phyloP scores from a whole-genome alignment of 2,888 invertebrate species.

The Folsomia manolachei region DNA sequence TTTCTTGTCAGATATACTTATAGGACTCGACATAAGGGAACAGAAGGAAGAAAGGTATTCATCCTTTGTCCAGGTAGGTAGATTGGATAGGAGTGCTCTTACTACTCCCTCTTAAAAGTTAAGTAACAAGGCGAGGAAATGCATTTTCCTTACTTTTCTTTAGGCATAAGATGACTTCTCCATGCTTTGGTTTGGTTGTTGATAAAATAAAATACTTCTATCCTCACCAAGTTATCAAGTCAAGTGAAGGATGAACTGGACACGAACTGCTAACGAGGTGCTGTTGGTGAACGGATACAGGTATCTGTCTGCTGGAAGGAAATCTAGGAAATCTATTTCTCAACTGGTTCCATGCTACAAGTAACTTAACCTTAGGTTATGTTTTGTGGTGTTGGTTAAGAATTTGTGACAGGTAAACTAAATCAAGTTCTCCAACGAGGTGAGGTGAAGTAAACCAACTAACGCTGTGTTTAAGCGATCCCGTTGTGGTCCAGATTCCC shows the following conservation, averaged over 20 bases:
- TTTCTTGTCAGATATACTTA: neutral
- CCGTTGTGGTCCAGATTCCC: neutral
- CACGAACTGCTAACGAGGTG: conserved; percentile 20
- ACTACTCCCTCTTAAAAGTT: neutral
- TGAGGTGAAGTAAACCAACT: no score
- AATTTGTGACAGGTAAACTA: neutral
- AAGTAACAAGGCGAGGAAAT: conserved; percentile 16
- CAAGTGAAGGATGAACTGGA: neutral
- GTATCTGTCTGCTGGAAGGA: neutral
- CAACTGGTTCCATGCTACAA: neutral
- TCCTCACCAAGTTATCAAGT: no score
- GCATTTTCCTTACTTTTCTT: neutral
- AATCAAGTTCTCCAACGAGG: no score
- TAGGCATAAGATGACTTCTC: neutral
- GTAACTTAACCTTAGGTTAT: neutral
- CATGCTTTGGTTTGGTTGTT: neutral
- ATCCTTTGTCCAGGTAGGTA: neutral
- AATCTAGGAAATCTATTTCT: neutral
- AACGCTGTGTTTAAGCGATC: no score
- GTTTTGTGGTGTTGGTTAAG: neutral
- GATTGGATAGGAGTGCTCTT: neutral
- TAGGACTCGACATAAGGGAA: neutral
- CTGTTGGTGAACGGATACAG: neutral
- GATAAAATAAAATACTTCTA: neutral
- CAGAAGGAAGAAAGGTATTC: neutral